Base-by-base conservation (phyloP, 2,113 vertebrate genomes). In the Solea senegalensis region DNA sequence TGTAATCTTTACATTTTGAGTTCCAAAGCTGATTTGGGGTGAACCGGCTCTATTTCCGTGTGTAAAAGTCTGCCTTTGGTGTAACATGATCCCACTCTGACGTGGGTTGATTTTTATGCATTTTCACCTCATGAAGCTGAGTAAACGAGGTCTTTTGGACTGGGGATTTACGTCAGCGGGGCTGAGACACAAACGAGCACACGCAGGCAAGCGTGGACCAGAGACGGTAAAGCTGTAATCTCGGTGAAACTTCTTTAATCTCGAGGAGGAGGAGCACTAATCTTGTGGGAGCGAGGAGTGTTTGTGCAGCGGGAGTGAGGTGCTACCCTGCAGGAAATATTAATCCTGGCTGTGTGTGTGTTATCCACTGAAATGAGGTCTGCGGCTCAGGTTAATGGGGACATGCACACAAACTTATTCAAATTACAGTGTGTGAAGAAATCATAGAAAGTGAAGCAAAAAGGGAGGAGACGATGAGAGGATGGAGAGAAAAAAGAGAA, bases 141-240 rank as follows among this genome's bases (percentile, higher is more conserved):
- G 63, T 50, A 60, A 69, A 72, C 21, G 51, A 73, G 51, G 52
- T 67, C 69, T 80, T 78, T 54, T 67, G 69, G 76, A 82, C 64
- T 71, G 66, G 79, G 84, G 89, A 85, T 88, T 89, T 81, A 70
- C 85, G 87, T 91, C 89, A 88, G 80, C 83, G 8, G 78, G 21
- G 69, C 65, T 86, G 81, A 88, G 69, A 78, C 76, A 65, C 49
- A 62, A 84, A 76, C 21, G 59, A 74, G 0, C 43, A 69, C 73
- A 83, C 65, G 81, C 72, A 81, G 73, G 21, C 21, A 21, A 21
- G 21, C 82, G 68, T 63, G 46, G 67, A 66, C 76, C 65, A 55
- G 76, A 70, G 68, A 68, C 40, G 65, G 73, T 51, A 71, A 69
- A 78, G 66, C 81, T 62, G 60, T 88, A 88, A 90, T 88, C 87